These are phyloP conservation scores for Dryobota labecula DNA, from an alignment of 2,888 invertebrate species.

Conservation along the genomic window DNA sequence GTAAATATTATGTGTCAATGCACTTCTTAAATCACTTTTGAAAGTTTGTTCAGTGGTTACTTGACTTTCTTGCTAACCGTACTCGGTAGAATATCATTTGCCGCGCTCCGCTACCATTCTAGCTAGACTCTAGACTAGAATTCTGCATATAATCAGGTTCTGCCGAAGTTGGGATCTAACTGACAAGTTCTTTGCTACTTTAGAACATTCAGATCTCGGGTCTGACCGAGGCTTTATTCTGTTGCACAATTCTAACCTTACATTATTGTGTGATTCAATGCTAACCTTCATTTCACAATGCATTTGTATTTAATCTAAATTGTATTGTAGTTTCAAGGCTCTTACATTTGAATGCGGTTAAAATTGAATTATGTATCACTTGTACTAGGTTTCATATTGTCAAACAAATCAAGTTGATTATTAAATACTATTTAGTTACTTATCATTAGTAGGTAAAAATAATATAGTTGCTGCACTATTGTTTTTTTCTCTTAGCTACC, in stretches of 20 bases:
- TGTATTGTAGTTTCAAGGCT: conserved; percentile 47
- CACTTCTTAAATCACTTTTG: neutral
- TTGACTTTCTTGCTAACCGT: conserved; percentile 21
- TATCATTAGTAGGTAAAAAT: neutral
- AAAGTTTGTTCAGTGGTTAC: too few species aligned
- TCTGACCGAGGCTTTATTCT: conserved; percentile 12
- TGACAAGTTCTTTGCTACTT: conserved; percentile 23
- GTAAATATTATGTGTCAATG: neutral
- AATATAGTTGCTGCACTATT: too few species aligned
- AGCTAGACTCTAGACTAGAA: conserved; percentile 28
- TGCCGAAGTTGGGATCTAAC: conserved; percentile 33
- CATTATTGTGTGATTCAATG: conserved; percentile 29
- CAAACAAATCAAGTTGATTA: conserved; percentile 12
- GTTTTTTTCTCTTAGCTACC: too few species aligned
- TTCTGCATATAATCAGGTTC: conserved; percentile 49
- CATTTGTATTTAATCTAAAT: conserved; percentile 40
- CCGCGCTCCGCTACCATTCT: conserved; percentile 20
- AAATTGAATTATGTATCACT: conserved; percentile 34
- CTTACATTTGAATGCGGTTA: conserved; percentile 39
- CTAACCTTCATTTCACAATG: conserved; percentile 48
- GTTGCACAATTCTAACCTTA: conserved; percentile 41
- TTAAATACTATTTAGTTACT: neutral
- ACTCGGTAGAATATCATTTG: conserved; percentile 46
- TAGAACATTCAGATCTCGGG: conserved; percentile 28
- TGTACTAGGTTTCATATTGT: conserved; percentile 2